Percentiles rank a stretch among this genome's conserved stretches.
Conservation (phyloP, 2,113 vertebrate species). For the Tachysurus vachellii region DNA sequence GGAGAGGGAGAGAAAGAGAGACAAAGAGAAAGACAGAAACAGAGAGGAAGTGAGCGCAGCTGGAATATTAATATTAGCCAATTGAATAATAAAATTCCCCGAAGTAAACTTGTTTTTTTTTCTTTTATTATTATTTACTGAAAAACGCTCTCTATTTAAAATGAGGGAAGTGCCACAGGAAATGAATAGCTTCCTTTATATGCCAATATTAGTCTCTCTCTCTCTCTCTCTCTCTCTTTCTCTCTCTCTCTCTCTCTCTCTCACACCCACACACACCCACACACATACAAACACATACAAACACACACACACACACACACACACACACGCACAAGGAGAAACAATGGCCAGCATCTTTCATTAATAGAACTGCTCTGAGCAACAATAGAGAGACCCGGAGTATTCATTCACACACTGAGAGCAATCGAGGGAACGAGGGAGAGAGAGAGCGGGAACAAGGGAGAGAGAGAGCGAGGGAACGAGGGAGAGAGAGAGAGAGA, state of each 20-base stretch:
- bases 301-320: no score
- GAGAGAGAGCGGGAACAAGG: background rate
- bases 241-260: background rate
- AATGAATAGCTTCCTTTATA: constrained; percentile 42
- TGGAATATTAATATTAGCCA: background rate
- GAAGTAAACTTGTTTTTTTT: constrained; percentile 15
- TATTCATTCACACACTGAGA: constrained; percentile 29
- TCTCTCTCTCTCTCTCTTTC: background rate
- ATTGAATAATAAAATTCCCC: background rate
- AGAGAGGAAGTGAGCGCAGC: background rate
- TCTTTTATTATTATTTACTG: constrained; percentile 19
- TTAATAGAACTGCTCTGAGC: constrained; percentile 28
- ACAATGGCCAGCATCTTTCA: constrained; percentile 24
- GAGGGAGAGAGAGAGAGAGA: background rate
- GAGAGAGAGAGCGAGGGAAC: background rate
- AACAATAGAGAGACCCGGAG: constrained; percentile 21
- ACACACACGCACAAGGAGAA: background rate
- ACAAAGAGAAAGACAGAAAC: background rate
- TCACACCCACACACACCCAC: background rate
- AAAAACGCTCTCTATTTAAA: constrained; percentile 28
- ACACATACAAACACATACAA: background rate
- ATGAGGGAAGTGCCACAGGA: constrained; percentile 34
- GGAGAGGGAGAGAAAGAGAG: background rate
- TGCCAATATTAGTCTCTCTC: background rate
- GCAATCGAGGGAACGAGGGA: background rate